These are phyloP conservation scores for Eledone cirrhosa DNA, from an alignment of 2,888 invertebrate genomes.

Conservation along the genomic window DNA sequence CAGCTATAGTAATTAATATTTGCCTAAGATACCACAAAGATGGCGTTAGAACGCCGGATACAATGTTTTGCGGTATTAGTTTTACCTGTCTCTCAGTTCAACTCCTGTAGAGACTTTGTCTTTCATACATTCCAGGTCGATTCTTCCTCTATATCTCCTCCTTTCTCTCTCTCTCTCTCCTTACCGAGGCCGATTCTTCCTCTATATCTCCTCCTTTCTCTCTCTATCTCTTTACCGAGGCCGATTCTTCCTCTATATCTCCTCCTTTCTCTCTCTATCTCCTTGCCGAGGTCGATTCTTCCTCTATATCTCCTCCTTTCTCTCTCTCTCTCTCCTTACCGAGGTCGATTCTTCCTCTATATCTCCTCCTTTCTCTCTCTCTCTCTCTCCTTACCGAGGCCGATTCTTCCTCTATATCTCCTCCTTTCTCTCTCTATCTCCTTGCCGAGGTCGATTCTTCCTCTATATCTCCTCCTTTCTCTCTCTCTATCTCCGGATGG, in stretches of 20 bases:
- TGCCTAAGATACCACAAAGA: too few relatives aligned
- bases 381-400: background rate
- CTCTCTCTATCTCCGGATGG: too few relatives aligned
- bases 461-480: too few relatives aligned
- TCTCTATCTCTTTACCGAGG: background rate
- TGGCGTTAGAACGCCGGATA: too few relatives aligned
- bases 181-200: background rate
- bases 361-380: background rate
- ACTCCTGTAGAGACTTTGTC: too few relatives aligned
- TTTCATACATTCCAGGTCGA: too few relatives aligned
- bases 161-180: background rate
- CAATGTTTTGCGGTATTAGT: too few relatives aligned
- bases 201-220: background rate
- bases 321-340: background rate
- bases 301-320: background rate
- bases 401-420: too few relatives aligned
- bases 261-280: background rate
- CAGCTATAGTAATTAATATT: too few relatives aligned
- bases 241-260: background rate
- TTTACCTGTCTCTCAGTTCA: too few relatives aligned
- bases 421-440: too few relatives aligned
- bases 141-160: background rate
- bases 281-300: background rate
- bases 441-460: too few relatives aligned
- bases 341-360: background rate